Evolutionary conservation across 1,140 invertebrate genomes (phyloP), one percentile per base, ranked within the genome.

Genomic region (Asbolus verrucosus): DNA sequence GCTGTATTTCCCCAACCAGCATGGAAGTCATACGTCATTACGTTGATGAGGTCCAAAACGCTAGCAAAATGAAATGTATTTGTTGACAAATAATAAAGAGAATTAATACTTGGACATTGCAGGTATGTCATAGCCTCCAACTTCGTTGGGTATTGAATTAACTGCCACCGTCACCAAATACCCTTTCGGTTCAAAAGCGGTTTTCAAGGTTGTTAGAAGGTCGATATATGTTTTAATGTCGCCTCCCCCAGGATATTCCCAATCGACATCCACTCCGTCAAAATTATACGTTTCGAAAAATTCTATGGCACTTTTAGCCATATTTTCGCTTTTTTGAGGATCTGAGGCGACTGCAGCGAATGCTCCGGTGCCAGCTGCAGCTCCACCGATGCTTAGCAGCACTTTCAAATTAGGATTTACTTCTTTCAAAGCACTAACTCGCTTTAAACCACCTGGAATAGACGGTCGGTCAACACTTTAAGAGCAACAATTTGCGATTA

Each of bases 11-110:
- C 91, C 87, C 91, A 92, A 70, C 91, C 88, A 0, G 92, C 92
- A 73, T 94, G 93, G 77, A 88, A 95, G 75, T 95, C 93, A 74
- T 95, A 95, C 1, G 91, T 88, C 88, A 94, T 94, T 1, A 96
- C 88, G 0, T 89, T 86, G 11, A 88, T 84, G 90, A 93, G 94
- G 78, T 95, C 93, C 11, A 95, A 83, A 24, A 77, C 90, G 85
- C 67, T 86, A 83, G 0, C 9, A 11, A 11, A 4, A 36, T 11
- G 2, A 8, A n/a, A 11, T n/a, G 5, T 36, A 89, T 86, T 0
- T 41, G 1, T 39, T 30, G n/a, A 43, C 39, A 11, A 46, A 11
- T 16, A 13, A 27, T 13, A 16, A 13, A 63, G 11, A 60, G 9
- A 13, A 31, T 75, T 95, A 81, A 81, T 77, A 95, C 84, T 96